These are phyloP conservation scores for Merluccius polli DNA, from an alignment of 2,797 vertebrate species.

Conservation along the genomic window DNA sequence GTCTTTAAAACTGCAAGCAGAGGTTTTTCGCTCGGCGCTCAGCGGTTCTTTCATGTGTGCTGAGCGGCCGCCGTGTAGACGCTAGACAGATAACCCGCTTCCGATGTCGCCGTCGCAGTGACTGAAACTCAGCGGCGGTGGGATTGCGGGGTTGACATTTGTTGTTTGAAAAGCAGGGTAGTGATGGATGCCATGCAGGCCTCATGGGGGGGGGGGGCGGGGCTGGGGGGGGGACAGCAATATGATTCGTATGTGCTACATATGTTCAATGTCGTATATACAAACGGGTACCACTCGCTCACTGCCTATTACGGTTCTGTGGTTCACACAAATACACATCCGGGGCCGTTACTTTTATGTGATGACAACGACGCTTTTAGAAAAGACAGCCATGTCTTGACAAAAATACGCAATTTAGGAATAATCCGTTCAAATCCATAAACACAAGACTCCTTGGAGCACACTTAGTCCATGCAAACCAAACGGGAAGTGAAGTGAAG, in stretches of 20 bases:
- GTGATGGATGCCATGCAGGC: no score
- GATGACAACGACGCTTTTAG: not conserved
- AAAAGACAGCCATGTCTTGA: not conserved
- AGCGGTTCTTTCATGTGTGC: conserved; percentile 18
- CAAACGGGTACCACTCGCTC: not conserved
- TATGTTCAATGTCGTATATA: not conserved
- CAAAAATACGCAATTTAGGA: not conserved
- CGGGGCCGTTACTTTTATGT: not conserved
- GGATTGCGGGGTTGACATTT: not conserved
- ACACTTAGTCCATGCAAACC: not conserved
- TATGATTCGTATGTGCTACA: not conserved
- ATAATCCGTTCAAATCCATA: not conserved
- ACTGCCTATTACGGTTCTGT: not conserved
- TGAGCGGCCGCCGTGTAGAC: not conserved
- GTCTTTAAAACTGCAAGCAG: conserved; percentile 28
- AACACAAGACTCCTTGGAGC: not conserved
- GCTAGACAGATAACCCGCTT: not conserved
- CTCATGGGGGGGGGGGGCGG: no score
- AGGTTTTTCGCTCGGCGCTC: conserved; percentile 22
- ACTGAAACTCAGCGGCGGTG: not conserved
- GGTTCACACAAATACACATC: not conserved
- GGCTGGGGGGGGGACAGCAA: no score
- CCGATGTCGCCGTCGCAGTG: not conserved
- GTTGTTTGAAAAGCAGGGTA: not conserved
- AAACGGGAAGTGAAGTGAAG: not conserved